Evolutionary conservation across 2,113 vertebrate species (phyloP), one percentile per base, ranked within the genome.

Genomic region (Lota lota): DNA sequence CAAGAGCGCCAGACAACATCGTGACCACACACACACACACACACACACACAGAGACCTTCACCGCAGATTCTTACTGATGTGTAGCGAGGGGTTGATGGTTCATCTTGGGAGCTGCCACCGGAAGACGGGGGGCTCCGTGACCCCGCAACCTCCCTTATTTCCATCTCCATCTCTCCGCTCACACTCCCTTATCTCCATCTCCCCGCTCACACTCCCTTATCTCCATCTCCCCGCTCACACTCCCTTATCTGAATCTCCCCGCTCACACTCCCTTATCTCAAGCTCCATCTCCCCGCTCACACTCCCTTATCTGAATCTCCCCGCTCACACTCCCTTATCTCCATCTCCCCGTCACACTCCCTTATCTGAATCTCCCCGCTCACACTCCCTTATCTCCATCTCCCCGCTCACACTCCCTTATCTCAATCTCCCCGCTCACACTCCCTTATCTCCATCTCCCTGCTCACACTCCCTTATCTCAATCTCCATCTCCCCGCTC

Each of bases 81-180:
- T 64, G 65, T 79, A 85, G 81, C 79, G 84, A 76, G 71, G 65
- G 65, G 72, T 40, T 7, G 36, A 12, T 40, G 3, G 36, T 86
- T 89, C 87, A 88, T 89, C 89, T 89, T 65, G n/a, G 65, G 14
- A 77, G 76, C 89, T 90, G 88, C 88, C 84, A 88, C 75, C 22
- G 69, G 78, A 79, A 89, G 89, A 86, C 79, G 85, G 86, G 82
- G 69, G 82, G 69, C 79, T 59, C 74, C 74, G 72, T 89, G 88
- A 88, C 89, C 82, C 79, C 87, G 81, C 40, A 11, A 12, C 7
- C 36, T 11, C 40, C 40, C 40, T 47, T 14, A 85, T 87, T 86
- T 85, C 85, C 88, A 82, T 84, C 83, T 88, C 83, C 77, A n/a
- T 56, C 53, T 56, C 53, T 2, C 10, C 40, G 40, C 40, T 47